Evolutionary conservation across 2,888 invertebrate species (phyloP).

Genomic region (Chymomyza caudatula): DNA sequence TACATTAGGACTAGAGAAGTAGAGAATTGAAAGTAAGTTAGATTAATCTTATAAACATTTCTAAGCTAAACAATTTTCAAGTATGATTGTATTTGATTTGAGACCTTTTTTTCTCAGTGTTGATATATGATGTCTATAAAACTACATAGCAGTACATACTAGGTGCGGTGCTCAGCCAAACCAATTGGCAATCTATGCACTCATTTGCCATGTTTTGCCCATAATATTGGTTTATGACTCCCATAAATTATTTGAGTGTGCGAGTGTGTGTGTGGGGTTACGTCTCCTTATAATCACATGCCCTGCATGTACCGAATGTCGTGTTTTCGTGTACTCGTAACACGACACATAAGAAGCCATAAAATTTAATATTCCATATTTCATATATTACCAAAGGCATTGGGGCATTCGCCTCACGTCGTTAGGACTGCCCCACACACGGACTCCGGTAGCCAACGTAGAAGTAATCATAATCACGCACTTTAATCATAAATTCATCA

Average conservation of each 20-base stretch:
- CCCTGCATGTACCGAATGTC: constrained; percentile 48
- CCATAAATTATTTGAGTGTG: background rate
- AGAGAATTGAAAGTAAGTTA: too few relatives aligned
- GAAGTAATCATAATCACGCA: constrained; percentile 56
- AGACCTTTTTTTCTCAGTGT: background rate
- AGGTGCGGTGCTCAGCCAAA: background rate
- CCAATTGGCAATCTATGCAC: background rate
- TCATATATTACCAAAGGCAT: constrained; percentile 45
- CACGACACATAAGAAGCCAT: constrained; percentile 52
- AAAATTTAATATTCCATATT: constrained; percentile 63
- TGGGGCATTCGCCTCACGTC: constrained; percentile 51
- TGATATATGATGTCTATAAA: background rate
- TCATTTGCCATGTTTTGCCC: background rate
- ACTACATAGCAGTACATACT: background rate
- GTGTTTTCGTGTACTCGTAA: constrained; percentile 58
- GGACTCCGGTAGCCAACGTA: background rate
- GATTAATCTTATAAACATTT: too few relatives aligned
- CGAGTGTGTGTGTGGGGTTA: too few relatives aligned
- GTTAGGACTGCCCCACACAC: constrained; percentile 30
- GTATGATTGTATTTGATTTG: too few relatives aligned
- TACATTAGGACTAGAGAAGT: too few relatives aligned
- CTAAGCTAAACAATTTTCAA: too few relatives aligned
- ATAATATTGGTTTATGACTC: constrained; percentile 6
- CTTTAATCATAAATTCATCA: constrained; percentile 73
- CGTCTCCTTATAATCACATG: constrained; percentile 45